phyloP scores from a whole-genome alignment of 1,140 invertebrate species.

The Tetramorium alpestre region DNA sequence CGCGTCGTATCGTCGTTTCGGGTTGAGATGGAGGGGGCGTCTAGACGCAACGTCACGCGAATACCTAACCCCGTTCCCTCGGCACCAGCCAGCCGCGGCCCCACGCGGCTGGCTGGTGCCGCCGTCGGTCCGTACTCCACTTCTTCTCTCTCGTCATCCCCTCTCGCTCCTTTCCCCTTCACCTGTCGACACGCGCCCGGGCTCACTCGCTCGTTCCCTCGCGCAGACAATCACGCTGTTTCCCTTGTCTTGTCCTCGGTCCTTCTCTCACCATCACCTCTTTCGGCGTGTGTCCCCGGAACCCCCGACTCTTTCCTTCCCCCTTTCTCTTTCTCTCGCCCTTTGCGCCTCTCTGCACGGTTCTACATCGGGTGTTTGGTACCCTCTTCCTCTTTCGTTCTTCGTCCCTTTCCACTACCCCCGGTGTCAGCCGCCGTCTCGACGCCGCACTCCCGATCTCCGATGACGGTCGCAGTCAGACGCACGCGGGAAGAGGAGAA shows the following conservation, averaged over 20 bases:
- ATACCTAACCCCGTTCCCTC: constrained; percentile 80
- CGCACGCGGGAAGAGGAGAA: constrained; percentile 71
- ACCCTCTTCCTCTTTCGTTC: constrained; percentile 19
- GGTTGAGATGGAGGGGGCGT: constrained; percentile 83
- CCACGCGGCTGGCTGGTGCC: constrained; percentile 32
- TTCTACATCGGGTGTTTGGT: constrained; percentile 59
- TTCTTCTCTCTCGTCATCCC: constrained; percentile 41
- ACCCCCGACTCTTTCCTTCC: constrained; percentile 41
- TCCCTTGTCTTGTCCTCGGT: constrained; percentile 32
- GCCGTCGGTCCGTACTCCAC: constrained; percentile 62
- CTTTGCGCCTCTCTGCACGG: constrained; percentile 32
- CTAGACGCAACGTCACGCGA: constrained; percentile 85
- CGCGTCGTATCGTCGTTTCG: constrained; percentile 78
- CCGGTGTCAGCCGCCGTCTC: constrained; percentile 59
- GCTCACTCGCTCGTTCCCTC: constrained; percentile 18
- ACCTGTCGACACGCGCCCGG: constrained; percentile 18
- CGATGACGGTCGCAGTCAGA: constrained; percentile 83
- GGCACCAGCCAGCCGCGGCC: constrained; percentile 71
- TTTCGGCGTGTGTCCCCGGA: constrained; percentile 22
- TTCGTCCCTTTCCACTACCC: constrained; percentile 25
- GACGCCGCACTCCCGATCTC: constrained; percentile 65
- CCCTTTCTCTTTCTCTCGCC: constrained; percentile 33
- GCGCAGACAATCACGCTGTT: constrained; percentile 45
- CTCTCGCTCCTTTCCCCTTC: not conserved
- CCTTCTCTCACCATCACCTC: constrained; percentile 49